Evolutionary conservation across 2,797 vertebrate species (phyloP).

Genomic region (Poeciliopsis paucimaculata): DNA sequence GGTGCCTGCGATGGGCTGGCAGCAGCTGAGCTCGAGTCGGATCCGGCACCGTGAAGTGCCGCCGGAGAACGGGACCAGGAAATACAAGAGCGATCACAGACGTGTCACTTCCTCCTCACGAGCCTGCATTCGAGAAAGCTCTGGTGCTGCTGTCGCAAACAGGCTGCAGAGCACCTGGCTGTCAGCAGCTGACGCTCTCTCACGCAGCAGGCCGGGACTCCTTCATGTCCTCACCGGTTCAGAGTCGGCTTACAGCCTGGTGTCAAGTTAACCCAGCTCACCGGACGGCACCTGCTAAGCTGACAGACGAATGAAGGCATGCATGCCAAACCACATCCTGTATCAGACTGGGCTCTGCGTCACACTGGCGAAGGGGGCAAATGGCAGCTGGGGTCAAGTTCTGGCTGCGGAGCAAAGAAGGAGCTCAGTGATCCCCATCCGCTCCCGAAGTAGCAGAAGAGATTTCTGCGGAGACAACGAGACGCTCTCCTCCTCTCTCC

Average conservation of each 20-base stretch:
- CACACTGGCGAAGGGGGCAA: conserved; percentile 10
- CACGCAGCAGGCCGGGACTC: conserved; percentile 9
- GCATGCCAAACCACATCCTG: conserved; percentile 48
- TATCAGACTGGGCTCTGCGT: conserved; percentile 40
- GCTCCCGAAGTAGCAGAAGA: conserved; percentile 33
- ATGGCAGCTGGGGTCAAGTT: conserved; percentile 33
- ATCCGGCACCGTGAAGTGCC: conserved; percentile 49
- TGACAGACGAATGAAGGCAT: conserved; percentile 26
- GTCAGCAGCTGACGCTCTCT: conserved; percentile 11
- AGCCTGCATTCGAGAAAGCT: conserved; percentile 21
- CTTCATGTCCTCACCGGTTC: conserved; percentile 9
- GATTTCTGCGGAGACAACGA: conserved; percentile 33
- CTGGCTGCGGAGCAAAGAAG: conserved; percentile 18
- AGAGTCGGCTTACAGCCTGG: conserved; percentile 69
- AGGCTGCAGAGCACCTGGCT: conserved; percentile 19
- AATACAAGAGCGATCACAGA: conserved; percentile 65
- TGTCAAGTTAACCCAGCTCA: conserved; percentile 69
- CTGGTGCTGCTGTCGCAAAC: conserved; percentile 48
- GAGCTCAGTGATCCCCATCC: conserved; percentile 37
- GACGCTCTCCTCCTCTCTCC: conserved; percentile 36
- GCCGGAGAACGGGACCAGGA: conserved; percentile 68
- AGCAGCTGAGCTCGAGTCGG: conserved; percentile 63
- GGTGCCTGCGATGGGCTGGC: conserved; percentile 39
- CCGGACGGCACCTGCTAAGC: conserved; percentile 61
- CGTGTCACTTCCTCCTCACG: conserved; percentile 75